Evolutionary conservation across 2,113 vertebrate genomes (phyloP).

Genomic region (Eleginops maclovinus): DNA sequence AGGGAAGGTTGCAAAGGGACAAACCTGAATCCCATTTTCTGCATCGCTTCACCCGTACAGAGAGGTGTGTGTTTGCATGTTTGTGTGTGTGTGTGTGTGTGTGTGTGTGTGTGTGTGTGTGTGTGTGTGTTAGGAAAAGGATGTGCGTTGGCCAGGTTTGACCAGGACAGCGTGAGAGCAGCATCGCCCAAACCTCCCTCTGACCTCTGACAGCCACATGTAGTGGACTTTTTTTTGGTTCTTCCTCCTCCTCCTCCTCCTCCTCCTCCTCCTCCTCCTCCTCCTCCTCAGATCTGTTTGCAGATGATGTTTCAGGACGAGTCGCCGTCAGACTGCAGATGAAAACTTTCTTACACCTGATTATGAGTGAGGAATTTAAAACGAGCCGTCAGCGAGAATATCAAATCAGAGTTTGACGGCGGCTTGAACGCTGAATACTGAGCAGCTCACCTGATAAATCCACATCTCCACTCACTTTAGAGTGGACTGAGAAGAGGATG

Average conservation of each 20-base stretch:
- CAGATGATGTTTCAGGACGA: slow-evolving; percentile 22
- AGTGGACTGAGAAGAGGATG: background rate
- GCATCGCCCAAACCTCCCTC: background rate
- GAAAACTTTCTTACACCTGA: background rate
- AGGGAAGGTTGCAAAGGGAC: slow-evolving; percentile 68
- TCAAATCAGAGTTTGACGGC: background rate
- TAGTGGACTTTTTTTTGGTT: background rate
- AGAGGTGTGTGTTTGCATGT: background rate
- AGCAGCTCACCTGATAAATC: too few species aligned
- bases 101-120: slow-evolving; percentile 14
- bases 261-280: background rate
- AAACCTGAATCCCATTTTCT: slow-evolving; percentile 75
- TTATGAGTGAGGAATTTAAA: slow-evolving; percentile 25
- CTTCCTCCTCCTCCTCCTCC: background rate
- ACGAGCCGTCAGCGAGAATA: background rate
- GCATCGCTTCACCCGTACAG: slow-evolving; percentile 54
- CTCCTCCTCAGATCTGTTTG: background rate
- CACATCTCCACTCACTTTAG: too few species aligned
- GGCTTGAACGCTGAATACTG: too few species aligned
- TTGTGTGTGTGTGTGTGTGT: slow-evolving; percentile 16
- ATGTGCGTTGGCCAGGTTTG: slow-evolving; percentile 11
- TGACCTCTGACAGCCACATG: slow-evolving; percentile 34
- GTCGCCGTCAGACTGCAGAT: slow-evolving; percentile 20
- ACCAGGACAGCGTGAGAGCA: slow-evolving; percentile 6
- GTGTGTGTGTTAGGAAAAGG: background rate